Evolutionary conservation across 2,113 vertebrate species (phyloP), one percentile per base, ranked within the genome.

Genomic region (Myotis yumanensis): DNA sequence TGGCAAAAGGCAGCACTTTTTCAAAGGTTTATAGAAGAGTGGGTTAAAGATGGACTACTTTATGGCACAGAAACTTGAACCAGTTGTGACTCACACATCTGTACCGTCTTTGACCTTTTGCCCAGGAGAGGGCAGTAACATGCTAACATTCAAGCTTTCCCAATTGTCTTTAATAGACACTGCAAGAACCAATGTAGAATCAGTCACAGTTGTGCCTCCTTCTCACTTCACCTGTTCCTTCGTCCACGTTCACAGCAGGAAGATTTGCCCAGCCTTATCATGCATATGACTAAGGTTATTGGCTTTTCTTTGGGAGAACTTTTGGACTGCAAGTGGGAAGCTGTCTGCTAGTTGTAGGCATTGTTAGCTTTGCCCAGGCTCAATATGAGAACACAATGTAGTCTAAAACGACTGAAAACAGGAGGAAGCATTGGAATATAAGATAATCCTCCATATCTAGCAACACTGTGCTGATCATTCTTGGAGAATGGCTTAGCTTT

Each of bases 121-220:
- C 97, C 97, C 97, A 97, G 97, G 95, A 97, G 97, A 97, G 96
- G 97, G 97, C 97, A 97, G 97, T 96, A 97, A 97, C 81, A 96
- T 93, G 91, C 97, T 85, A 97, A 91, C 77, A 54, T 92, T 96
- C 7, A 76, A 95, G 87, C 84, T 86, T 73, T 28, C 28, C 81
- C 43, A 48, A n/a, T 40, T 66, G 52, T 83, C 77, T 86, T 93
- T 86, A 82, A 37, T 28, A 77, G 84, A 89, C 43, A 2, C 68
- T 57, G 71, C 11, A 1, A 4, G 87, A 86, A 43, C 48, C 43
- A 7, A 52, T 12, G 5, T 3, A 11, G 87, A n/a, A 5, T 94
- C 68, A 85, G 75, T 90, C 76, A 90, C 59, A 64, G 57, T 48
- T 51, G 83, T 83, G 48, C 35, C 77, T 94, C 32, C 4, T 46